Evolutionary conservation across 1,140 invertebrate genomes (phyloP), one percentile per base, ranked within the genome.

Genomic region (Trichogramma pretiosum): DNA sequence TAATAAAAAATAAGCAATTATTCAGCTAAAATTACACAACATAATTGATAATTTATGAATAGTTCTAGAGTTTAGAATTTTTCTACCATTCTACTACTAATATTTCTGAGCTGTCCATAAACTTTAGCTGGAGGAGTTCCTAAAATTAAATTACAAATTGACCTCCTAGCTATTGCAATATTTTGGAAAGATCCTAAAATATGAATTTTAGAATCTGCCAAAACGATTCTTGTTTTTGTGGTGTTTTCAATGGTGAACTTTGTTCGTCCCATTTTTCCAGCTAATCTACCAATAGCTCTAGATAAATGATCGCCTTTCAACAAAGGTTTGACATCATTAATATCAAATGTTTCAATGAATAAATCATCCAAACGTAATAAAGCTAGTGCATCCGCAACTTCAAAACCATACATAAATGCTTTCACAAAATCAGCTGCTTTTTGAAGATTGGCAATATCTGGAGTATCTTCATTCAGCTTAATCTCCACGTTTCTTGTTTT

Each of bases 161-260:
- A 89, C 64, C 92, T 80, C 63, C 93, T 81, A 0, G 96, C 97
- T 45, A 96, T 65, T 58, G 93, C 86, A 52, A 99, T 97, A 68
- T 98, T 99, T 72, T 98, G 90, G 71, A 85, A 99, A 52, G 94
- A 95, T 30, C 97, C 97, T 34, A 99, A 74, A 48, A 99, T 91
- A 67, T 99, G 95, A 54, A 99, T 89, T 79, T 96, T 97, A 50
- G 79, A 82, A 63, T 98, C 94, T 33, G 95, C 95, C 42, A 99
- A 69, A 17, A 99, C 91, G 60, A 99, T 98, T 70, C 97, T 83
- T 0, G 95, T 98, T 74, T 97, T 98, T 9, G 96, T 99, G 0
- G 90, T 91, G 74, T 99, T 99, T 75, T 99, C 96, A 63, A 99
- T 98, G 3, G 94, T 97, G 60, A 91, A 98, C 65, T 97, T 99